These are phyloP conservation scores for Apus apus DNA, from an alignment of 2,113 vertebrate genomes.

Conservation along the genomic window DNA sequence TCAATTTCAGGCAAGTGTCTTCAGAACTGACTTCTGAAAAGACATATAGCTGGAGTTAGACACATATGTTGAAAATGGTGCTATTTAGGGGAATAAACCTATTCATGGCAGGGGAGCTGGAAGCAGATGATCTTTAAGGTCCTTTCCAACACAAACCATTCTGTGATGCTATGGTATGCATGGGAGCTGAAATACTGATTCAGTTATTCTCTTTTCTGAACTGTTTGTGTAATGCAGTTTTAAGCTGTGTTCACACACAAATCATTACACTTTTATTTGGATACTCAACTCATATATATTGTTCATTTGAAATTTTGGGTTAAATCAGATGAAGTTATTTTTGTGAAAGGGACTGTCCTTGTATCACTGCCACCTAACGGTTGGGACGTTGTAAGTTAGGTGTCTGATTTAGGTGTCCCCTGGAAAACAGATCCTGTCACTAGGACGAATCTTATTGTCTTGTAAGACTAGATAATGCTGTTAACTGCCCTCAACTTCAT, in stretches of 20 bases:
- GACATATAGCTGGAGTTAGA: background rate
- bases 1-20: background rate
- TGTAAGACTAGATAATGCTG: background rate
- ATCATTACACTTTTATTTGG: background rate
- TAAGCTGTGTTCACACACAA: background rate
- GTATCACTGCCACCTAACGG: slow-evolving; percentile 17
- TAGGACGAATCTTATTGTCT: background rate
- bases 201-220: background rate
- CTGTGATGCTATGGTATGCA: background rate
- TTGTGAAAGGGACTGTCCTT: background rate
- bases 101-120: background rate
- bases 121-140: no score
- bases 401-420: background rate
- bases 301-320: background rate
- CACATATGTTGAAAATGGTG: background rate
- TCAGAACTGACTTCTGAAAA: background rate
- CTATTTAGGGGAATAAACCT: background rate
- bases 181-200: background rate
- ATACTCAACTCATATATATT: background rate
- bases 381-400: background rate
- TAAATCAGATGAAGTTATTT: background rate
- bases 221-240: background rate
- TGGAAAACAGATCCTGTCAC: background rate
- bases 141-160: no score
- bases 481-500: background rate